Conservation (phyloP, 2,113 vertebrate species). For the Hymenochirus boettgeri region DNA sequence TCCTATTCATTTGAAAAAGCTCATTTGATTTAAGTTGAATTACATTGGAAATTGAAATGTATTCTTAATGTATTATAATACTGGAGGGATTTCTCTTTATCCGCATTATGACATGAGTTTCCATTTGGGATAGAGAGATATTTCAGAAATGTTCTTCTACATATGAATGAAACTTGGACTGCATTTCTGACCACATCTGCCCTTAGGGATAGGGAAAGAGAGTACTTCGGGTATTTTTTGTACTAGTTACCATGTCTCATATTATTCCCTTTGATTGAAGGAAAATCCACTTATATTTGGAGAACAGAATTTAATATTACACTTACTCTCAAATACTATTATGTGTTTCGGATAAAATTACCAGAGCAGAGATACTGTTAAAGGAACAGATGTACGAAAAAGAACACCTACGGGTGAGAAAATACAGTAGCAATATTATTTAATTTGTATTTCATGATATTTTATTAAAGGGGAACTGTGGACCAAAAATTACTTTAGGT, state of each 20-base stretch:
- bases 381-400: neutral
- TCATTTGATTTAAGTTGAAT: slow-evolving; percentile 1
- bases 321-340: neutral
- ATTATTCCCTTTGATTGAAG: slow-evolving; percentile 23
- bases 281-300: slow-evolving; percentile 32
- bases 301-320: slow-evolving; percentile 12
- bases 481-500: too few relatives aligned
- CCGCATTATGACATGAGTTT: slow-evolving; percentile 23
- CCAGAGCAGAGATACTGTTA: neutral
- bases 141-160: slow-evolving; percentile 19
- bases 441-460: too few relatives aligned
- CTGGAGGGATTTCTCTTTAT: slow-evolving; percentile 5
- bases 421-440: too few relatives aligned
- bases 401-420: too few relatives aligned
- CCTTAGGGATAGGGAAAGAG: slow-evolving; percentile 17
- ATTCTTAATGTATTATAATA: slow-evolving; percentile 18
- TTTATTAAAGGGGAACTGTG: too few relatives aligned
- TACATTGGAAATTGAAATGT: slow-evolving; percentile 19
- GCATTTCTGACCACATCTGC: slow-evolving; percentile 20
- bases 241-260: neutral
- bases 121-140: slow-evolving; percentile 22
- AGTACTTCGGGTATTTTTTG: slow-evolving; percentile 22
- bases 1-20: slow-evolving; percentile 5
- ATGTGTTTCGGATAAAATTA: neutral
- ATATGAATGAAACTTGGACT: slow-evolving; percentile 28